Evolutionary conservation across 2,888 invertebrate species (phyloP).

Genomic region (Odontocolon sp.): DNA sequence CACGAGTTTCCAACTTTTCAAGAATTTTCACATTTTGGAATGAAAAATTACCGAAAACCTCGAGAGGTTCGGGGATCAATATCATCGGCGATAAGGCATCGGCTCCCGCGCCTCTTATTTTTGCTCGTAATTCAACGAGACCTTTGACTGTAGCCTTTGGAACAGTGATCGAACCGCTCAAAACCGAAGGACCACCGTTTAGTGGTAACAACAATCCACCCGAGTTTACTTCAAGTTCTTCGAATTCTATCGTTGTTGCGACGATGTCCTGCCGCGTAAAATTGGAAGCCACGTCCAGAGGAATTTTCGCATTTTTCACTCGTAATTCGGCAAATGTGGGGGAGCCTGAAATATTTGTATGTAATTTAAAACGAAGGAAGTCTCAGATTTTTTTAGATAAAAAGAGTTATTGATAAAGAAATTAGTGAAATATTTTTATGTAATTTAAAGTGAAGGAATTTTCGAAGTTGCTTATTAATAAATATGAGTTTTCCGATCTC

Average conservation of each 20-base stretch:
- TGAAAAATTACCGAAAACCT: slow-evolving; percentile 78
- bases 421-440: not conserved
- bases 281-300: slow-evolving; percentile 62
- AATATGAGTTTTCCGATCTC: too few relatives aligned
- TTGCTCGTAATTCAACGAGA: slow-evolving; percentile 80
- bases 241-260: slow-evolving; percentile 53
- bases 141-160: slow-evolving; percentile 71
- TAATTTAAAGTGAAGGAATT: too few relatives aligned
- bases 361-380: not conserved
- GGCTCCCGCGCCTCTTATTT: slow-evolving; percentile 80
- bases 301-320: slow-evolving; percentile 53
- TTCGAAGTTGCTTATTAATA: too few relatives aligned
- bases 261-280: slow-evolving; percentile 58
- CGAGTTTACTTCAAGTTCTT: slow-evolving; percentile 62
- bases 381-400: not conserved
- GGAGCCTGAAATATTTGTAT: slow-evolving; percentile 57
- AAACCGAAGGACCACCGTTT: slow-evolving; percentile 59
- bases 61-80: slow-evolving; percentile 79
- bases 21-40: slow-evolving; percentile 81
- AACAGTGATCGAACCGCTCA: slow-evolving; percentile 65
- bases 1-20: slow-evolving; percentile 74
- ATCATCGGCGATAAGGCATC: slow-evolving; percentile 81
- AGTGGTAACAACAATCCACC: slow-evolving; percentile 70
- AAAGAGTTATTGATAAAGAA: too few relatives aligned
- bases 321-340: slow-evolving; percentile 60